Percentiles rank a stretch among this genome's conserved stretches.
phyloP scores from a whole-genome alignment of 2,113 vertebrate genomes.

The Actinemys pallida region DNA sequence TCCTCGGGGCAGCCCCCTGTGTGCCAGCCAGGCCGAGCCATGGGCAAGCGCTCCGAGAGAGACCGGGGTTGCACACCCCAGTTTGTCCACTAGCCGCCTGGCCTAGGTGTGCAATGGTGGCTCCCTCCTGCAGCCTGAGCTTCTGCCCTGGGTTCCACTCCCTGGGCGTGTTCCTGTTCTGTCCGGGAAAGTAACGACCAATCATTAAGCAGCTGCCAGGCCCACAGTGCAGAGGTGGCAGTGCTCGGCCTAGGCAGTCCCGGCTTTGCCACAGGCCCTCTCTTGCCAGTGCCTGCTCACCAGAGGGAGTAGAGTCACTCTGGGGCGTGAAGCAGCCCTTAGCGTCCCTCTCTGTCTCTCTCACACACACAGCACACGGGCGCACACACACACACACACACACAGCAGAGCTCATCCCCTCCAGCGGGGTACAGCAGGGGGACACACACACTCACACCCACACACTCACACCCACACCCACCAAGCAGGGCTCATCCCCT shows the following conservation, averaged over 20 bases:
- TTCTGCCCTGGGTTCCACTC: neutral
- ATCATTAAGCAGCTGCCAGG: neutral
- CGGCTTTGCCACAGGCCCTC: neutral
- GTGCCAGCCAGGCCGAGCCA: neutral
- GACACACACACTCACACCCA: too few species aligned
- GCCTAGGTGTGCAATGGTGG: neutral
- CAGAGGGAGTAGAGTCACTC: neutral
- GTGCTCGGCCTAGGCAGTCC: neutral
- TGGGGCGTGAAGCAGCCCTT: neutral
- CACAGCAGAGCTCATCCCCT: too few species aligned
- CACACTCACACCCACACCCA: too few species aligned
- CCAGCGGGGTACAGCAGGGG: too few species aligned
- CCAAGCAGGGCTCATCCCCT: too few species aligned
- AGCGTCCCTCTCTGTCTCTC: neutral
- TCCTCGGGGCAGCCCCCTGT: neutral
- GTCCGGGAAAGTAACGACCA: neutral
- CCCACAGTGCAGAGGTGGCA: neutral
- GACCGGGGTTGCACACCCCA: neutral
- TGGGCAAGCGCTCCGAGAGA: neutral
- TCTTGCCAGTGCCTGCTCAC: neutral
- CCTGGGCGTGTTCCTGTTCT: neutral
- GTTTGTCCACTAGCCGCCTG: neutral
- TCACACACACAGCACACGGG: too few species aligned
- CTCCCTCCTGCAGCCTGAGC: neutral
- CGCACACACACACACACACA: too few species aligned